Base-by-base conservation (phyloP, 92 coral and sea anemone genomes). In the Epizoanthus fatuus region DNA sequence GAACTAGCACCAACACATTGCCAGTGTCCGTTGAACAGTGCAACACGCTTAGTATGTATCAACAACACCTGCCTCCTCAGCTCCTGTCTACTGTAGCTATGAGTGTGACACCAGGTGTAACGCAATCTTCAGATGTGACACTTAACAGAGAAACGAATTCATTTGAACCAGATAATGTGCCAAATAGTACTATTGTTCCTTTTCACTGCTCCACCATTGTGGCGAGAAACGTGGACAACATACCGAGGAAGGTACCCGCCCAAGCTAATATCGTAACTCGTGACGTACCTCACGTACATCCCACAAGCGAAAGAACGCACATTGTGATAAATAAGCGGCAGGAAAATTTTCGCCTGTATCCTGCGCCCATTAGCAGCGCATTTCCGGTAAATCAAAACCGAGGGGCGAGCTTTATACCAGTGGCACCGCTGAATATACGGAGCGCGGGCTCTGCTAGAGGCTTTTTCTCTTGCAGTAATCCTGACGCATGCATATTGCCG, bases 391-490 rank as follows among this genome's bases (percentile, higher is more conserved):
- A 59, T 62, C 82, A 77, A 38, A 77, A 77, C 70, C 59, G 55
- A 29, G 69, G 35, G 38, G 44, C 38, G 11, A 77, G 53, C 37
- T 60, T 77, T 13, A 59, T 59, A 44, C 70, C 82, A 37, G 82
- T 77, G 38, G 39, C 39, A 20, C 70, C 82, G 42, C 70, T 77
- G 39, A 77, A 60, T 40, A 77, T 62, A 35, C 82, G 82, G 12
- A 64, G 32, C 51, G 69, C 32, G 25, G 82, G 22, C 70, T 55
- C 70, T 11, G 19, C 55, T 59, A 51, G 56, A 60, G 42, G 82
- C 6, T 62, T 44, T 59, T 42, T 11, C 22, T 14, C 54, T 20
- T 60, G 42, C 65, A 29, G 44, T 3, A 77, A 19, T 14, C 7
- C 54, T 4, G 69, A 62, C 15, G 40, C 49, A 37, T 32, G 1